Percentiles rank a stretch among this genome's conserved stretches.
Evolutionary conservation across 2,797 vertebrate species (phyloP).

Genomic region (Propithecus perrieri): DNA sequence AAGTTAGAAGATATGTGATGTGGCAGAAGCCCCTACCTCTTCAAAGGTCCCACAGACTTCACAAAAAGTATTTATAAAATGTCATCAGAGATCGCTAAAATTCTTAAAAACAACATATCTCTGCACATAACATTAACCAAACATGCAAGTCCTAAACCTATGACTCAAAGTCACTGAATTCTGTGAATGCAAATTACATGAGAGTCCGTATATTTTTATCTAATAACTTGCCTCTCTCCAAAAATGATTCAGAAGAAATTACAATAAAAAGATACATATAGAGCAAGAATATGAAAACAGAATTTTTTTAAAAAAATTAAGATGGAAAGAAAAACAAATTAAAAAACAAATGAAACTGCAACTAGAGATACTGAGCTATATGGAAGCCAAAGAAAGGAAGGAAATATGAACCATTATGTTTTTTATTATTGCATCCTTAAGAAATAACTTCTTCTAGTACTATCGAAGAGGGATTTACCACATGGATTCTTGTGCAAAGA

Average conservation of each 20-base stretch:
- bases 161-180: neutral
- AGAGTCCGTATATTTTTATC: neutral
- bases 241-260: neutral
- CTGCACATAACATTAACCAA: neutral
- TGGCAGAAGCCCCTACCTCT: neutral
- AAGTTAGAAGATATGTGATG: neutral
- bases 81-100: neutral
- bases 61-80: neutral
- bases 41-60: neutral
- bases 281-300: neutral
- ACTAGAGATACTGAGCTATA: neutral
- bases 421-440: neutral
- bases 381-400: conserved; percentile 13
- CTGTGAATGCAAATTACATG: neutral
- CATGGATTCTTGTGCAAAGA: neutral
- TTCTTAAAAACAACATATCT: neutral
- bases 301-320: neutral
- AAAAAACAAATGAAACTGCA: neutral
- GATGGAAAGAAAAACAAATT: neutral
- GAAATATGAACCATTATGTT: neutral
- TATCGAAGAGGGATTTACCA: neutral
- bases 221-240: neutral
- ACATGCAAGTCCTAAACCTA: neutral
- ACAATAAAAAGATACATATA: neutral
- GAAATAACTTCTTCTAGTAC: neutral